Percentiles rank a stretch among this genome's conserved stretches.
Conservation (phyloP, 2,888 invertebrate genomes). For the Apodemia zela region DNA sequence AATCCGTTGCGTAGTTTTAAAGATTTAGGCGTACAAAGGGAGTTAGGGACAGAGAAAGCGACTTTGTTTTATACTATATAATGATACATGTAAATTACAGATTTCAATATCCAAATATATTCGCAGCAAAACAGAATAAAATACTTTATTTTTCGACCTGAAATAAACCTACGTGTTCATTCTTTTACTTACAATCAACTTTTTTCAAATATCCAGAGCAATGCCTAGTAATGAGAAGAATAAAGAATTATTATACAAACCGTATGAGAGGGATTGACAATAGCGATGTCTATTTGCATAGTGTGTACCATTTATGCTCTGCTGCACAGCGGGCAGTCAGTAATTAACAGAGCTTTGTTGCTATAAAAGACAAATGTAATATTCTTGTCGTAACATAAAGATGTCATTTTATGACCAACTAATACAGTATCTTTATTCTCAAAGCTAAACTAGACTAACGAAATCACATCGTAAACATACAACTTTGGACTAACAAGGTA, state of each 20-base stretch:
- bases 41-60: too few species aligned
- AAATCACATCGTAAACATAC: conserved; percentile 28
- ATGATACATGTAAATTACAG: too few species aligned
- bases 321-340: conserved; percentile 11
- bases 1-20: too few species aligned
- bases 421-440: conserved; percentile 18
- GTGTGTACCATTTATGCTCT: conserved; percentile 2
- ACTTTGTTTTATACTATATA: too few species aligned
- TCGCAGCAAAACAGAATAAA: too few species aligned
- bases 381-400: neutral
- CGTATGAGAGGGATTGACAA: conserved; percentile 3
- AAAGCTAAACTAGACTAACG: conserved; percentile 23
- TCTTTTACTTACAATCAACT: conserved; percentile 1
- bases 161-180: neutral
- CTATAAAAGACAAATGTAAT: conserved; percentile 10
- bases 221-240: conserved; percentile 8
- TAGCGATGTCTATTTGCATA: conserved; percentile 12
- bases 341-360: conserved; percentile 5
- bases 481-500: conserved; percentile 23
- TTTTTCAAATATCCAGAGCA: conserved; percentile 2
- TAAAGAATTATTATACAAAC: conserved; percentile 12
- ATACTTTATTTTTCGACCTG: too few species aligned
- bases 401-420: conserved; percentile 15
- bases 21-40: too few species aligned
- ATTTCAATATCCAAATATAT: too few species aligned